These are phyloP conservation scores for Antedon bifida DNA, from an alignment of 35 echinoderm and acorn worm genomes.

Conservation along the genomic window DNA sequence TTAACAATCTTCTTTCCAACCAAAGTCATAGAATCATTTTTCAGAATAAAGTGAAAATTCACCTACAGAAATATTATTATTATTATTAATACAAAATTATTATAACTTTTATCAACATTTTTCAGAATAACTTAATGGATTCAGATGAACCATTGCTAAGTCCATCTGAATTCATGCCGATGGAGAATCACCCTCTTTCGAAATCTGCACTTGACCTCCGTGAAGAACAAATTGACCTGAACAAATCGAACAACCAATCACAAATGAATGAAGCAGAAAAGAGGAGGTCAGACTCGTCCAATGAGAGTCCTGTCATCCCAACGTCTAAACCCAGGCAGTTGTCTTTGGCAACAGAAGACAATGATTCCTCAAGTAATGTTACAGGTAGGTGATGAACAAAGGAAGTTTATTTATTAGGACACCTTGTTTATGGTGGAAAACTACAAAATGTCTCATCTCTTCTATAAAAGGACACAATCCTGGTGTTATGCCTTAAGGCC, in stretches of 20 bases:
- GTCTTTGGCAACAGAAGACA: neutral
- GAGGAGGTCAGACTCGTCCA: neutral
- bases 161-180: neutral
- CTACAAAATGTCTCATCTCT: too few species aligned
- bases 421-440: too few species aligned
- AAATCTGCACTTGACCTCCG: neutral
- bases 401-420: too few species aligned
- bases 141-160: neutral
- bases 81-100: too few species aligned
- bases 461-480: too few species aligned
- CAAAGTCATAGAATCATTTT: too few species aligned
- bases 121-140: neutral
- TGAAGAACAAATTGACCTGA: neutral
- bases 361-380: neutral
- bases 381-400: too few species aligned
- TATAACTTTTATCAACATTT: neutral
- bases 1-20: too few species aligned
- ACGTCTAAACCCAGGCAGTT: neutral
- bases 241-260: neutral
- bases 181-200: neutral
- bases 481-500: too few species aligned
- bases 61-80: too few species aligned
- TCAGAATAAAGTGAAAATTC: too few species aligned
- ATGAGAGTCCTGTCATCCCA: neutral
- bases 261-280: neutral